Conservation (phyloP, 2,888 invertebrate species). For the Sclerodermus sp. region DNA sequence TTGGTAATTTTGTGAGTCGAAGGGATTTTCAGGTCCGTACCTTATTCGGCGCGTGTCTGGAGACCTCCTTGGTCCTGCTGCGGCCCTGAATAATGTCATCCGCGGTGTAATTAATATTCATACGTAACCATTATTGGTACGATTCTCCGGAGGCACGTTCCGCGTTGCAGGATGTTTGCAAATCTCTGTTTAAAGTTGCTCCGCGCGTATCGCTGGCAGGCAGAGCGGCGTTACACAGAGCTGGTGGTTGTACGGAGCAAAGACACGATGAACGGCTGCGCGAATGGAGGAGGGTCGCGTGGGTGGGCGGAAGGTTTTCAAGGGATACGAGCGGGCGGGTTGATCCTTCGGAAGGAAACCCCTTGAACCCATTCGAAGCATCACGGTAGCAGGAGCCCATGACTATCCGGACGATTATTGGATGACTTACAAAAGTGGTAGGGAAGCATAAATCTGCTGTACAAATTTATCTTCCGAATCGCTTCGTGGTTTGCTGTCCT, state of each 20-base stretch:
- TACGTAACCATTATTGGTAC: slow-evolving; percentile 33
- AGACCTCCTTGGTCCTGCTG: slow-evolving; percentile 45
- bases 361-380: slow-evolving; percentile 42
- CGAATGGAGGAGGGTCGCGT: no score
- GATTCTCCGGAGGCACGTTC: slow-evolving; percentile 11
- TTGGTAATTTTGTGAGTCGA: slow-evolving; percentile 8
- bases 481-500: not conserved
- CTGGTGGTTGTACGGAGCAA: no score
- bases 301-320: not conserved
- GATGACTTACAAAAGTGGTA: slow-evolving; percentile 56
- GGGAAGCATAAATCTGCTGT: slow-evolving; percentile 49
- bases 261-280: no score
- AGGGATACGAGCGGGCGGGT: not conserved
- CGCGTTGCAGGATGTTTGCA: no score
- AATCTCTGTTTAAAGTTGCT: no score
- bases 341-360: slow-evolving; percentile 21
- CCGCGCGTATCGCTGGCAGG: no score
- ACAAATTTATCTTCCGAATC: slow-evolving; percentile 2
- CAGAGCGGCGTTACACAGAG: no score
- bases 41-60: slow-evolving; percentile 29
- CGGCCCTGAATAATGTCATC: slow-evolving; percentile 51
- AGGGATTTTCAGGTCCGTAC: slow-evolving; percentile 1
- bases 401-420: slow-evolving; percentile 44
- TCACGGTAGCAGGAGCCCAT: slow-evolving; percentile 45
- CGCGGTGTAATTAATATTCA: slow-evolving; percentile 57